Evolutionary conservation across 2,888 invertebrate species (phyloP).

Genomic region (Embidobia sp.): DNA sequence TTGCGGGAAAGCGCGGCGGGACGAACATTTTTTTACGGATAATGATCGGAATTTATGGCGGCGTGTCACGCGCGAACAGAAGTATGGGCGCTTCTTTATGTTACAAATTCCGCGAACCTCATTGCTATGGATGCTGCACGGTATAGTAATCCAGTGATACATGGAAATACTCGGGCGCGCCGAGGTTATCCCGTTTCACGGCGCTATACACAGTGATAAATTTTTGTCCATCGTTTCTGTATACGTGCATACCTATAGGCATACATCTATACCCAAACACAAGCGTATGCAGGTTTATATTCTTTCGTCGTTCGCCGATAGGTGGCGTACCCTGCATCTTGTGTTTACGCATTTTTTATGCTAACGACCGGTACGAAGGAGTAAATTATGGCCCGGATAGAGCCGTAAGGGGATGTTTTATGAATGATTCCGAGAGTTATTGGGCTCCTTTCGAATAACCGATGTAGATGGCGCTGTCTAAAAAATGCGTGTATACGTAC

Average conservation of each 20-base stretch:
- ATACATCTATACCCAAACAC: not conserved
- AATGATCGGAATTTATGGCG: slow-evolving; percentile 71
- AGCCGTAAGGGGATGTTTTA: too few relatives aligned
- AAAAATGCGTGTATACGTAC: too few relatives aligned
- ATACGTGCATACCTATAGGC: too few relatives aligned
- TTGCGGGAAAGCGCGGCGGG: slow-evolving; percentile 39
- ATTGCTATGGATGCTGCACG: slow-evolving; percentile 63
- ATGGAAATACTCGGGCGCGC: slow-evolving; percentile 55
- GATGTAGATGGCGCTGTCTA: too few relatives aligned
- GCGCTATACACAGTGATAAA: slow-evolving; percentile 46
- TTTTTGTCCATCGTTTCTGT: slow-evolving; percentile 43
- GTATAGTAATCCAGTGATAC: slow-evolving; percentile 65
- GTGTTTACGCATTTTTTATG: slow-evolving; percentile 37
- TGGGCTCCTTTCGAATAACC: too few relatives aligned
- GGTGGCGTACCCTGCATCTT: slow-evolving; percentile 26
- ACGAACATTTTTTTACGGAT: slow-evolving; percentile 71
- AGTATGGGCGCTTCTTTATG: slow-evolving; percentile 48
- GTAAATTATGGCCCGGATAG: too few relatives aligned
- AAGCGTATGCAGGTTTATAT: slow-evolving; percentile 20
- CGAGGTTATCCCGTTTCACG: slow-evolving; percentile 50
- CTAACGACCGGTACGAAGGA: slow-evolving; percentile 13
- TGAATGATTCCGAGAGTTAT: too few relatives aligned
- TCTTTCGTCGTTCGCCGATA: slow-evolving; percentile 23
- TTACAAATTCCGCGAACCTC: slow-evolving; percentile 49
- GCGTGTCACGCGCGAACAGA: slow-evolving; percentile 44